Base-by-base conservation (phyloP, 2,797 vertebrate species). In the Uromys caudimaculatus region DNA sequence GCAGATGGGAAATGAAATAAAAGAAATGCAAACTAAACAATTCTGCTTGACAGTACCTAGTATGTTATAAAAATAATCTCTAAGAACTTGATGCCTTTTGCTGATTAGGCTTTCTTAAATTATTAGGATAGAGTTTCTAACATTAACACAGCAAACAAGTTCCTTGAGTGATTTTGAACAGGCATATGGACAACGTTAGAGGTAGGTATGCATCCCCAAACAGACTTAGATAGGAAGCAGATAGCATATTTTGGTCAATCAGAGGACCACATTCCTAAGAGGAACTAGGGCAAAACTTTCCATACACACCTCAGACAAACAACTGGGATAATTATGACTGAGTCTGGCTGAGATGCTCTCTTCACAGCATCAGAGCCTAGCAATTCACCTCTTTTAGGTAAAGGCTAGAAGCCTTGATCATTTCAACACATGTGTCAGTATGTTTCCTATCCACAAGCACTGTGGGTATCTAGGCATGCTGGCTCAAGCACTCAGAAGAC, bases 131-230 rank as follows among this genome's bases (percentile, higher is more conserved):
- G 76, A 89, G 83, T 91, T 94, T 77, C 91, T 50, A 96, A 97
- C 97, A 64, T 91, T n/a, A 78, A 97, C 93, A 91, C 35, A 97
- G 94, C 52, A 97, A 93, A 82, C 38, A 4, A 87, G 69, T 95
- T 90, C 90, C 95, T 77, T 95, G 97, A 97, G 93, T 97, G 94
- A 78, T 95, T 24, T 84, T 60, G 94, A 86, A 69, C 50, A 17
- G 95, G 92, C 92, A 87, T 93, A 94, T 88, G 89, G 81, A 96
- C 95, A 97, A 84, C 44, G 64, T 91, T 97, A 90, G 84, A 95
- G 17, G 78, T 69, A 96, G 95, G 96, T 96, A 97, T 97, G 97
- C 71, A 69, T 97, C 95, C 67, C 71, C 96, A 98, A 98, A 97
- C 95, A 96, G 90, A 97, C 95, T 95, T 92, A 97, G 97, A 98